These are phyloP conservation scores for Crotophaga sulcirostris DNA, from an alignment of 2,113 vertebrate species.

Conservation along the genomic window DNA sequence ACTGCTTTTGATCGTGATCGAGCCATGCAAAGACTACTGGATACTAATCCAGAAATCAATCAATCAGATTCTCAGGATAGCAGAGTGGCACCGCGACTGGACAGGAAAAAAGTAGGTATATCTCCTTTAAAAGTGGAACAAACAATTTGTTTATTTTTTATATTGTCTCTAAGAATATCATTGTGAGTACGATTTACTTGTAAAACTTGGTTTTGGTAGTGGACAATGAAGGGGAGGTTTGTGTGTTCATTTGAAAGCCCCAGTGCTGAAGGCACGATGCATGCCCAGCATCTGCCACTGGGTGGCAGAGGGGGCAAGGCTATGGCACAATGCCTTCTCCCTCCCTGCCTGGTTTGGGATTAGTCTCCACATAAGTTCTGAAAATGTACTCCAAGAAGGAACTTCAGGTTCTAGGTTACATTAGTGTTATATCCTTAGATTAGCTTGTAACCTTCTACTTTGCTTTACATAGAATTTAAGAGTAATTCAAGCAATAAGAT, in stretches of 20 bases:
- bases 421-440: background rate
- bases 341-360: background rate
- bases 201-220: background rate
- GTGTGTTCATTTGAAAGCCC: too few species aligned
- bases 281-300: background rate
- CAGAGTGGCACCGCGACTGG: slow-evolving; percentile 95
- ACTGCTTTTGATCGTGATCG: slow-evolving; percentile 99
- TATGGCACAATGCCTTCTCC: background rate
- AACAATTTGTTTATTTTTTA: background rate
- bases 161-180: background rate
- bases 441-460: background rate
- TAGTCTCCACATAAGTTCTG: background rate
- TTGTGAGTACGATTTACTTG: background rate
- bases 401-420: background rate
- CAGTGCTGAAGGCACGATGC: fast-evolving
- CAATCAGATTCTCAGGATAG: slow-evolving; percentile 99
- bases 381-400: background rate
- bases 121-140: background rate
- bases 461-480: background rate
- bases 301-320: background rate
- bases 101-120: slow-evolving; percentile 94
- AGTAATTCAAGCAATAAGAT: background rate
- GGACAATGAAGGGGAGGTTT: fast-evolving
- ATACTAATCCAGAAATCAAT: slow-evolving; percentile 99
- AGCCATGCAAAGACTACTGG: slow-evolving; percentile 97